Conservation (phyloP, 2,113 vertebrate species). For the Marmota monax region DNA sequence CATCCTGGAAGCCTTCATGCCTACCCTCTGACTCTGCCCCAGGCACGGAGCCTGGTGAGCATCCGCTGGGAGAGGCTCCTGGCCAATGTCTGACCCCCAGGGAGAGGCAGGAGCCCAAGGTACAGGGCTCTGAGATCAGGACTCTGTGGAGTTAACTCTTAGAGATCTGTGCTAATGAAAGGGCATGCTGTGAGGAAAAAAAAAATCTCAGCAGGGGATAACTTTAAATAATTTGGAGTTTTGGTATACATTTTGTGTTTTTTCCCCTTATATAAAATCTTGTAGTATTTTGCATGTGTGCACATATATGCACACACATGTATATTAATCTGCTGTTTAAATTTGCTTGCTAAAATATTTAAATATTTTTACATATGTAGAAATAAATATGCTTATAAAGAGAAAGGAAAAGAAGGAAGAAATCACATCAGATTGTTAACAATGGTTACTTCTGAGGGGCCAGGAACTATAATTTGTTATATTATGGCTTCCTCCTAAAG, state of each 20-base stretch:
- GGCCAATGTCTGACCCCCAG: neutral
- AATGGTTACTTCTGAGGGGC: neutral
- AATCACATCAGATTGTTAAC: neutral
- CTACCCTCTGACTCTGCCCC: conserved; percentile 54
- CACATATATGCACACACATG: neutral
- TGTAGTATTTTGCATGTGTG: neutral
- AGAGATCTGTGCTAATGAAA: neutral
- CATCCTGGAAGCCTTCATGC: neutral
- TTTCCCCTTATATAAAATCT: neutral
- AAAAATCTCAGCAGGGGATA: neutral
- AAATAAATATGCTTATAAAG: conserved; percentile 14
- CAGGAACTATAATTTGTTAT: neutral
- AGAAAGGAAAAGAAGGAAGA: neutral
- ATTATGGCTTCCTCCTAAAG: neutral
- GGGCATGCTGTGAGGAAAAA: fast-evolving
- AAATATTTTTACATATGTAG: neutral
- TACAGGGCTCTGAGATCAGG: neutral
- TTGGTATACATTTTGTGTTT: neutral
- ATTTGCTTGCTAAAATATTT: neutral
- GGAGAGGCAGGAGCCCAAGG: neutral
- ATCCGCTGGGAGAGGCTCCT: neutral
- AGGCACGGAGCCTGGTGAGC: neutral
- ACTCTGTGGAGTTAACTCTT: neutral
- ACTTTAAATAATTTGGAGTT: neutral
- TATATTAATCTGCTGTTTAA: neutral